Evolutionary conservation across 2,797 vertebrate genomes (phyloP).

Genomic region (Pseudochirops corinnae): DNA sequence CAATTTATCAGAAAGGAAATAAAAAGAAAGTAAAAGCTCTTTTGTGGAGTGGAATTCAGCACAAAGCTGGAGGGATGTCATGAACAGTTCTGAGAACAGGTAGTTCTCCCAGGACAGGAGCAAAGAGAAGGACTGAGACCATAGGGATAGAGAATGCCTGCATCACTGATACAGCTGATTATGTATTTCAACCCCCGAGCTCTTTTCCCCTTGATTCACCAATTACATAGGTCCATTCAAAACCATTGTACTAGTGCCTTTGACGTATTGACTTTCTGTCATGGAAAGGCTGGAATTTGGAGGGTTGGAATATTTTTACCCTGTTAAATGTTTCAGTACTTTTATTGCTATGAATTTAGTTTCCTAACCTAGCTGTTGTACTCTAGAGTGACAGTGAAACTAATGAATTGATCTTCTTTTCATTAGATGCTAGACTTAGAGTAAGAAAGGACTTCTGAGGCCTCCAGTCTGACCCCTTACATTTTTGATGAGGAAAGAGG

Average conservation of each 20-base stretch:
- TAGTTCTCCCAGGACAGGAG: not conserved
- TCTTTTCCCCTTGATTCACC: conserved; percentile 11
- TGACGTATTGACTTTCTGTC: not conserved
- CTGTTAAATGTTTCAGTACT: not conserved
- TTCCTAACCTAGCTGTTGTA: not conserved
- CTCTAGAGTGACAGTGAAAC: not conserved
- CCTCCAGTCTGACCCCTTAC: not conserved
- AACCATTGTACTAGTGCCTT: not conserved
- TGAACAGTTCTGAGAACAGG: not conserved
- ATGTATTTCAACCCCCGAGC: not conserved
- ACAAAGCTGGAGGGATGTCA: conserved; percentile 13
- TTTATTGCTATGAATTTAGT: not conserved
- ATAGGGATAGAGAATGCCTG: not conserved
- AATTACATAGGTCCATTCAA: not conserved
- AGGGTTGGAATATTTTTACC: conserved; percentile 18
- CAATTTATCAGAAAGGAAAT: conserved; percentile 27
- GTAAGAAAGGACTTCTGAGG: not conserved
- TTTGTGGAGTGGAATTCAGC: not conserved
- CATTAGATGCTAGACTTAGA: not conserved
- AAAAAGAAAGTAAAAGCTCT: not conserved
- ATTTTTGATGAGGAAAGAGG: not conserved
- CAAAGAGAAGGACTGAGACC: conserved; percentile 15
- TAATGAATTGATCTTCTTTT: conserved; percentile 15
- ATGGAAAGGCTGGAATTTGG: conserved; percentile 28
- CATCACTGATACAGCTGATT: not conserved